A percentile compares a stretch with the other conserved stretches of the same genome.
Conservation (phyloP, 2,888 invertebrate genomes). For the Branchellion lobata region DNA sequence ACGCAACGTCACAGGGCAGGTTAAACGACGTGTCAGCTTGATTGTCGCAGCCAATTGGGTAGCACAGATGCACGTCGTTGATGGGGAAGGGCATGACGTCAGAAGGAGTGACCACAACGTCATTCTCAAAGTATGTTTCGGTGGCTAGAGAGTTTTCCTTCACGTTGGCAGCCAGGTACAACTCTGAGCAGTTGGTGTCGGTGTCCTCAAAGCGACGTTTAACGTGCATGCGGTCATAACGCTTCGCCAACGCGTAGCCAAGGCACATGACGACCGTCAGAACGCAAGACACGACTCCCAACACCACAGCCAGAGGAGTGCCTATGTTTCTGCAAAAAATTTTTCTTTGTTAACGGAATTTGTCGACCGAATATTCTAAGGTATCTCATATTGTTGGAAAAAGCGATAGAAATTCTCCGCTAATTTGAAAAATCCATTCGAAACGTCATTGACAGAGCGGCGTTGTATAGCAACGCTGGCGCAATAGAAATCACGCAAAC, state of each 20-base stretch:
- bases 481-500: too few relatives aligned
- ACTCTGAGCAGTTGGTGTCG: conserved; percentile 50
- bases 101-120: conserved; percentile 1
- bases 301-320: conserved; percentile 27
- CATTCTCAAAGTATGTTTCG: conserved; percentile 33
- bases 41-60: background rate
- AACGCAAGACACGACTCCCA: conserved; percentile 20
- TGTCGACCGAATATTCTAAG: too few relatives aligned
- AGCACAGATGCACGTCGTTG: background rate
- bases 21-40: background rate
- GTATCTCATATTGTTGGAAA: too few relatives aligned
- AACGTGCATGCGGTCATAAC: conserved; percentile 44
- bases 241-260: conserved; percentile 28
- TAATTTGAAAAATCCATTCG: too few relatives aligned
- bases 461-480: too few relatives aligned
- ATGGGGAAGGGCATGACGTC: background rate
- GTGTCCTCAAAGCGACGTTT: conserved; percentile 26
- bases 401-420: too few relatives aligned
- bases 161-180: conserved; percentile 48
- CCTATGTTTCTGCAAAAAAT: conserved; percentile 46
- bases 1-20: background rate
- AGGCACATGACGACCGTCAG: conserved; percentile 22
- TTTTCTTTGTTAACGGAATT: background rate
- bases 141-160: conserved; percentile 36
- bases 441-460: too few relatives aligned